Evolutionary conservation across 2,113 vertebrate genomes (phyloP).

Genomic region (Dendropsophus ebraccatus): DNA sequence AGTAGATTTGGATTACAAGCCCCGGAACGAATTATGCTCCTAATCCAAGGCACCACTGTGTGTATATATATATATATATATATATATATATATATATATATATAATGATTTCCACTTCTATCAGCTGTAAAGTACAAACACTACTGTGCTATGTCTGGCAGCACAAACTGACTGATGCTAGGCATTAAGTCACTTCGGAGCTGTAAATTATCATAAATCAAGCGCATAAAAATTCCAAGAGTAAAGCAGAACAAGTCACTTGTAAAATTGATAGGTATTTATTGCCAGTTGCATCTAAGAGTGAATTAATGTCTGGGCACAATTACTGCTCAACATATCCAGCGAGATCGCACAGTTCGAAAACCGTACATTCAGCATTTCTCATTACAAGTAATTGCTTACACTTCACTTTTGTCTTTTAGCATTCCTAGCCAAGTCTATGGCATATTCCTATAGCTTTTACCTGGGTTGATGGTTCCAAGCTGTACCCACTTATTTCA

Average conservation of each 20-base stretch:
- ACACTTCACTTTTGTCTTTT: not conserved
- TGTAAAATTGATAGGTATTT: constrained; percentile 7
- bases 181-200: not conserved
- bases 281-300: not conserved
- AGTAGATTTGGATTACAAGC: too few species aligned
- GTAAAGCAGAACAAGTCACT: not conserved
- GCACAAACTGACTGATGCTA: too few species aligned
- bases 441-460: not conserved
- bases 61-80: too few species aligned
- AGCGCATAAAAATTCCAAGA: not conserved
- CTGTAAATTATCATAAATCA: constrained; percentile 8
- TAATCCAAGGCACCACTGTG: too few species aligned
- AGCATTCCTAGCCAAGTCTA: not conserved
- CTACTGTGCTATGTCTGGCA: too few species aligned
- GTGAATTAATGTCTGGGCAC: not conserved
- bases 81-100: not conserved
- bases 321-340: constrained; percentile 16
- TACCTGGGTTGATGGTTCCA: not conserved
- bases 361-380: constrained; percentile 26
- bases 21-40: too few species aligned
- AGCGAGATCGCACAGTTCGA: not conserved
- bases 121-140: not conserved
- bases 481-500: not conserved
- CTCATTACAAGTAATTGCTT: not conserved
- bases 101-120: not conserved